phyloP scores from a whole-genome alignment of 2,888 invertebrate genomes.

The Cosmia pyralina region DNA sequence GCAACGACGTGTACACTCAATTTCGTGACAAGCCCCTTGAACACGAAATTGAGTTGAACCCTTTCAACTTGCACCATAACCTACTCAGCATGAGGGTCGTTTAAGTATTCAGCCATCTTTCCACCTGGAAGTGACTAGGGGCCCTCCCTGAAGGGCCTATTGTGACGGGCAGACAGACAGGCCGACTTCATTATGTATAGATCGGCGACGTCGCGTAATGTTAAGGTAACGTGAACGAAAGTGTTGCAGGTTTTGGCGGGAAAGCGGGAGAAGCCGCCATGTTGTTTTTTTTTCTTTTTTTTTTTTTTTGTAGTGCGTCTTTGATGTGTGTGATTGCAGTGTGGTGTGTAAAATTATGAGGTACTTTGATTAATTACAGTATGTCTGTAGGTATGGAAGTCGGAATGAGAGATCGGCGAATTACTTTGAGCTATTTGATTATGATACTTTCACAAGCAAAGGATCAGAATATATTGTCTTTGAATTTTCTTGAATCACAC shows the following conservation, averaged over 20 bases:
- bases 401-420: not conserved
- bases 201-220: slow-evolving; percentile 55
- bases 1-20: no score
- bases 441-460: not conserved
- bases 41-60: not conserved
- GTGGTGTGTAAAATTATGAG: not conserved
- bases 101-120: slow-evolving; percentile 83
- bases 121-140: slow-evolving; percentile 87
- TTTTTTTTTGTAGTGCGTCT: slow-evolving; percentile 2
- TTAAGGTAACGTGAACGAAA: slow-evolving; percentile 39
- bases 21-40: no score
- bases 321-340: not conserved
- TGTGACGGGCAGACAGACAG: slow-evolving; percentile 83
- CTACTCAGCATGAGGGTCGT: slow-evolving; percentile 72
- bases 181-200: slow-evolving; percentile 72
- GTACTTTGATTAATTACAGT: slow-evolving; percentile 3
- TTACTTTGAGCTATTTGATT: not conserved
- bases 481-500: not conserved
- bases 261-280: slow-evolving; percentile 29
- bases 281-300: slow-evolving; percentile 6
- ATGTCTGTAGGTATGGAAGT: not conserved
- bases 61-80: slow-evolving; percentile 59
- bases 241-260: slow-evolving; percentile 46
- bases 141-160: slow-evolving; percentile 78
- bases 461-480: not conserved